Evolutionary conservation across 2,797 vertebrate species (phyloP).

Genomic region (Siniperca undulata): DNA sequence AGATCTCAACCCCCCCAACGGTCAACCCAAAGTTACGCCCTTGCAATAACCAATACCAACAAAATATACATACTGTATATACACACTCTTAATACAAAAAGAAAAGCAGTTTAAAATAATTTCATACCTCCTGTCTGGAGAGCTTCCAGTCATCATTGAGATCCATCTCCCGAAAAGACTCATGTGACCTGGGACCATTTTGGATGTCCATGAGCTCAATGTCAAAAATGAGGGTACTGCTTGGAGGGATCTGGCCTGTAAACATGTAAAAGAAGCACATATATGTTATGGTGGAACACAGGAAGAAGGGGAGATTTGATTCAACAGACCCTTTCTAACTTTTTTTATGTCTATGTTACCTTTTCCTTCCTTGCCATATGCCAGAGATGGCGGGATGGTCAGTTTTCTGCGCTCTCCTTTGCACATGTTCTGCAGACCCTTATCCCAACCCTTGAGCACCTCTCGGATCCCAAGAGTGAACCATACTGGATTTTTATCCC

Average conservation of each 20-base stretch:
- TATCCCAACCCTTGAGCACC: constrained; percentile 95
- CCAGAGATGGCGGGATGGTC: constrained; percentile 90
- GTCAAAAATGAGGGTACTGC: constrained; percentile 94
- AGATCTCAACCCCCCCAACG: no score
- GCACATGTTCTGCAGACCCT: constrained; percentile 94
- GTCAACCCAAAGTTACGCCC: no score
- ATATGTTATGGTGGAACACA: neutral
- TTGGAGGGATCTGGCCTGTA: constrained; percentile 93
- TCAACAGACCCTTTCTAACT: neutral
- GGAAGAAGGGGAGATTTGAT: neutral
- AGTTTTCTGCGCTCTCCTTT: constrained; percentile 93
- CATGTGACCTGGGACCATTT: constrained; percentile 96
- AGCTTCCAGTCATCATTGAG: constrained; percentile 98
- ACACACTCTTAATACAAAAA: neutral
- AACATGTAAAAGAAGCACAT: neutral
- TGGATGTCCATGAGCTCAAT: constrained; percentile 94
- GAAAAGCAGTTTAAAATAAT: neutral
- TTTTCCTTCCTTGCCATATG: constrained; percentile 97
- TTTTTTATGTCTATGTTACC: constrained; percentile 77
- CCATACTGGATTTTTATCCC: constrained; percentile 94
- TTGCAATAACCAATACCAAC: no score
- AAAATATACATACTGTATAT: no score
- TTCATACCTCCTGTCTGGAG: constrained; percentile 91
- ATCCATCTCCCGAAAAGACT: constrained; percentile 97
- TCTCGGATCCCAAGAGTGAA: constrained; percentile 95